phyloP scores from a whole-genome alignment of 2,797 vertebrate species.

The Cossypha dichroa region DNA sequence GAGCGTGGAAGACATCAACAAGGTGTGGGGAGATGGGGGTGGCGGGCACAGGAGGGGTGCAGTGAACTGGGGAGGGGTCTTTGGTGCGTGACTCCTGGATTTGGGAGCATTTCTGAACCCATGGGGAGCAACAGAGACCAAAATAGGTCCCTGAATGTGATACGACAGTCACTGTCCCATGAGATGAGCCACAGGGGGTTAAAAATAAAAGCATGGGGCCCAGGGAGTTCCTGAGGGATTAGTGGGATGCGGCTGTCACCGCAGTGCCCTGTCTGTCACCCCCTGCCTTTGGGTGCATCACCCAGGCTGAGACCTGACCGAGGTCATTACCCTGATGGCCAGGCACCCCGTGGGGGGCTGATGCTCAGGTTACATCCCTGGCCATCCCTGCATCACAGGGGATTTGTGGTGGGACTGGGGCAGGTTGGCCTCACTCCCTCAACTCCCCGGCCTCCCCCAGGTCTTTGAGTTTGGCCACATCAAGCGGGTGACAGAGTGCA shows the following conservation, averaged over 20 bases:
- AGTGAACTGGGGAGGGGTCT: neutral
- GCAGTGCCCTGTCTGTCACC: neutral
- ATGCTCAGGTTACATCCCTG: rapidly evolving
- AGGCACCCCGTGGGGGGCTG: rapidly evolving
- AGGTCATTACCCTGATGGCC: rapidly evolving
- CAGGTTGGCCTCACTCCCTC: neutral
- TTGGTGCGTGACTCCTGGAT: neutral
- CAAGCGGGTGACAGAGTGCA: slow-evolving; percentile 91
- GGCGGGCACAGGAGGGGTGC: rapidly evolving
- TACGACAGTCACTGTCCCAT: neutral
- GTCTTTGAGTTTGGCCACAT: slow-evolving; percentile 89
- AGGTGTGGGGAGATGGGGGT: slow-evolving; percentile 66
- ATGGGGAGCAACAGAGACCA: neutral
- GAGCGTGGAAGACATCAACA: slow-evolving; percentile 92
- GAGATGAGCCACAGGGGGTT: neutral
- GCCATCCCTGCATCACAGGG: neutral
- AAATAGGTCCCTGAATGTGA: neutral
- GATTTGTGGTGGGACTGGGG: neutral
- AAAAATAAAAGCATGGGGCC: slow-evolving; percentile 12
- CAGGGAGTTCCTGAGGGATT: neutral
- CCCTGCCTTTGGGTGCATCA: neutral
- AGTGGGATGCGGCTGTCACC: neutral
- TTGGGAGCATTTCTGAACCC: neutral
- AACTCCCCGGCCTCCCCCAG: slow-evolving; percentile 47
- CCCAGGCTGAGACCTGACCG: neutral